Evolutionary conservation across 2,888 invertebrate species (phyloP).

Genomic region (Panopea generosa): DNA sequence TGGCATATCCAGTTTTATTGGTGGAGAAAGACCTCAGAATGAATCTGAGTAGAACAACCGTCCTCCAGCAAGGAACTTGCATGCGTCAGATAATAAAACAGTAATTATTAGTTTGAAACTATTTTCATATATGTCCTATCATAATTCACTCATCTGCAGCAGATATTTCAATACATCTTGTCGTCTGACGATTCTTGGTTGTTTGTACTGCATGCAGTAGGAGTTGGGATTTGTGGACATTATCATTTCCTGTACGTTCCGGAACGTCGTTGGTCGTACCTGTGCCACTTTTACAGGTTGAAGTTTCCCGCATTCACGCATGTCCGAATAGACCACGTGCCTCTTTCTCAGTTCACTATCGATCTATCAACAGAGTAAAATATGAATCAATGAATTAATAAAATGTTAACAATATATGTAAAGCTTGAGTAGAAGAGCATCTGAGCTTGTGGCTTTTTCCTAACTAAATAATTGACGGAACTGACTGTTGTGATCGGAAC

Average conservation of each 20-base stretch:
- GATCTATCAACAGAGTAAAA: constrained; percentile 21
- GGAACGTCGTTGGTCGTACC: constrained; percentile 23
- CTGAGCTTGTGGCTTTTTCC: no score
- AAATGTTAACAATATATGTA: no score
- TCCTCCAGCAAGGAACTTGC: no score
- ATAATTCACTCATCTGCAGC: constrained; percentile 8
- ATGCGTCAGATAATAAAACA: no score
- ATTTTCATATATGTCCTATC: no score
- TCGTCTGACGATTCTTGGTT: constrained; percentile 34
- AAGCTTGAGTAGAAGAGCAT: no score
- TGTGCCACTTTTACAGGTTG: constrained; percentile 23
- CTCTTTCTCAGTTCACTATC: constrained; percentile 22
- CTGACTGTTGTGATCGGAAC: no score
- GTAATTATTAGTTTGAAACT: no score
- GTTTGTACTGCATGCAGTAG: constrained; percentile 28
- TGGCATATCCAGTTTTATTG: no score
- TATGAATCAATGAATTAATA: not conserved
- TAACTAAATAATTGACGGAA: no score
- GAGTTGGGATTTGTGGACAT: constrained; percentile 10
- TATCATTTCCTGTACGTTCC: constrained; percentile 9
- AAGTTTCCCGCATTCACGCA: constrained; percentile 13
- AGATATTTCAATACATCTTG: constrained; percentile 21
- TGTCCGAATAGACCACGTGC: constrained; percentile 17
- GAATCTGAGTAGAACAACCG: no score
- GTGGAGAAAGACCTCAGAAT: no score